Conservation (phyloP, 1,140 invertebrate species). For the Neodiprion lecontei region DNA sequence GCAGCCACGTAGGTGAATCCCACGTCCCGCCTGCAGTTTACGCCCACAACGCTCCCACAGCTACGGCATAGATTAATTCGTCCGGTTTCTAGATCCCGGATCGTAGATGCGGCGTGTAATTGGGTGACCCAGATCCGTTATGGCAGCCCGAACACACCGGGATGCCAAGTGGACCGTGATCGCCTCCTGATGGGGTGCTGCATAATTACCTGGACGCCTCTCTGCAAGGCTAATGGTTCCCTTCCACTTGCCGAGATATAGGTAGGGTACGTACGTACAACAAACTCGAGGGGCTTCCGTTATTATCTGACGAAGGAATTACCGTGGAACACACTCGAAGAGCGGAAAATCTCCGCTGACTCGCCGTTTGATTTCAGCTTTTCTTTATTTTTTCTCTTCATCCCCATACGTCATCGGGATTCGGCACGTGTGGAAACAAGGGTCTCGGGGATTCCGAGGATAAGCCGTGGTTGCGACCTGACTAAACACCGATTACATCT, state of each 20-base stretch:
- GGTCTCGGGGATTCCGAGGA: constrained; percentile 38
- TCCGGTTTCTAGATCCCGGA: constrained; percentile 49
- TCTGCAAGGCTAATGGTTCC: constrained; percentile 36
- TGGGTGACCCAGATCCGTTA: constrained; percentile 49
- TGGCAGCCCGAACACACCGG: background rate
- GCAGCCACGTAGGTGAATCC: background rate
- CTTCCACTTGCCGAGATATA: constrained; percentile 32
- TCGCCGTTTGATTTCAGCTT: background rate
- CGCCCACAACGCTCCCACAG: background rate
- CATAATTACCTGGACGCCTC: constrained; percentile 48
- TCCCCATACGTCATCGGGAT: constrained; percentile 33
- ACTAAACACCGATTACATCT: constrained; percentile 42
- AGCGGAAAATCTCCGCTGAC: background rate
- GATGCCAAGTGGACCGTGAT: constrained; percentile 50
- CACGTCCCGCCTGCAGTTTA: too few relatives aligned
- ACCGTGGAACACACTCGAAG: background rate
- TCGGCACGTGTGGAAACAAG: constrained; percentile 11
- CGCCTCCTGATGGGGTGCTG: constrained; percentile 45
- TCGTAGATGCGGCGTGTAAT: constrained; percentile 55
- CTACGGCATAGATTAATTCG: constrained; percentile 47
- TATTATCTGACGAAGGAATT: too few relatives aligned
- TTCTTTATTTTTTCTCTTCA: constrained; percentile 30
- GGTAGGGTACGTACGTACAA: background rate
- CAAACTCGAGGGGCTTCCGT: background rate
- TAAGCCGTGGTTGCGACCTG: constrained; percentile 35